Evolutionary conservation across 2,888 invertebrate species (phyloP).

Genomic region (Meteorus colon): DNA sequence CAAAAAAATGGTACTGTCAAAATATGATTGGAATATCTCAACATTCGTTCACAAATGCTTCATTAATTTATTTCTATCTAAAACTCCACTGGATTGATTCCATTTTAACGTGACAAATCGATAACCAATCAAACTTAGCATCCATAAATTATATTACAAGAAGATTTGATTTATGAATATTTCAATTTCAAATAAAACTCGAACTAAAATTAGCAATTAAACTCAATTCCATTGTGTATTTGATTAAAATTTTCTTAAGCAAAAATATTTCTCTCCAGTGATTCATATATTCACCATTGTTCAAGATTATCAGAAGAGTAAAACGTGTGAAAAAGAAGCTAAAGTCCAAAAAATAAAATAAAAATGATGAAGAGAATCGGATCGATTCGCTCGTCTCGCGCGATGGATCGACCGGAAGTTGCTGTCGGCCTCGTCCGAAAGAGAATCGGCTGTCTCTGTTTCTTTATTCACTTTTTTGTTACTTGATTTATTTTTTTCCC

Average conservation of each 20-base stretch:
- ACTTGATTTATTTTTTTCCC: slow-evolving; percentile 9
- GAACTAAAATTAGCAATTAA: neutral
- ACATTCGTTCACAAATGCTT: no score
- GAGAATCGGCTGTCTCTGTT: slow-evolving; percentile 24
- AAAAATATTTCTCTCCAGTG: neutral
- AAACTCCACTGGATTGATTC: no score
- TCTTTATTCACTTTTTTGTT: slow-evolving; percentile 13
- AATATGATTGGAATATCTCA: no score
- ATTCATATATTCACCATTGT: neutral
- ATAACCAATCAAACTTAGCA: no score
- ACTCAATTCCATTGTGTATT: neutral
- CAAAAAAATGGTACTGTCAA: no score
- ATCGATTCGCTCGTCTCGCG: slow-evolving; percentile 25
- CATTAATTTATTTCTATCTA: no score
- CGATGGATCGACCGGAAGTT: slow-evolving; percentile 34
- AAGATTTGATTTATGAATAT: no score
- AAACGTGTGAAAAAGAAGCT: neutral
- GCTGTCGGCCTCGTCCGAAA: slow-evolving; percentile 21
- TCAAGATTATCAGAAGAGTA: neutral
- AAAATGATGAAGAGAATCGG: slow-evolving; percentile 12
- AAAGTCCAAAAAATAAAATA: neutral
- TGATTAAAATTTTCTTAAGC: no score
- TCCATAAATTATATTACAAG: no score
- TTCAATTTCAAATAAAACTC: no score
- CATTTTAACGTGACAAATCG: no score